A percentile compares a stretch with the other conserved stretches of the same genome.
These are phyloP conservation scores for Drosophila anceps DNA, from an alignment of 2,888 invertebrate genomes.

Conservation along the genomic window DNA sequence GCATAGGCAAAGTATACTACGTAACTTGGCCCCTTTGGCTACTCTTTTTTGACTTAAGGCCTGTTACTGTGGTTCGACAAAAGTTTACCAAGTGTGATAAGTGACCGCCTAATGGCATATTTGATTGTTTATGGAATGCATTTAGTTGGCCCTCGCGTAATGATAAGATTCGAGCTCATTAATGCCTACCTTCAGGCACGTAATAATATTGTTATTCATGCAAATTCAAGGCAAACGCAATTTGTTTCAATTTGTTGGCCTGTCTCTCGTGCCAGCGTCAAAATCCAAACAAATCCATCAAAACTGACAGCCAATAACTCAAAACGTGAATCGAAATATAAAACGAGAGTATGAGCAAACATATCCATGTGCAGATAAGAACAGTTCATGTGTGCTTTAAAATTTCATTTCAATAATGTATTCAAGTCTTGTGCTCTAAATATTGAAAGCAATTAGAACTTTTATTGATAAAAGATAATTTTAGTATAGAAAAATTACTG, in stretches of 20 bases:
- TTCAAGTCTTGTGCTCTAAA: too few species aligned
- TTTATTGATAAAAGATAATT: neutral
- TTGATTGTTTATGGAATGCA: slow-evolving; percentile 61
- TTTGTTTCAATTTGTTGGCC: slow-evolving; percentile 49
- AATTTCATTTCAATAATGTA: neutral
- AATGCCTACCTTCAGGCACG: slow-evolving; percentile 29
- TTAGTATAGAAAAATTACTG: neutral
- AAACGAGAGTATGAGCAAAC: neutral
- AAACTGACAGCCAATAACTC: slow-evolving; percentile 33
- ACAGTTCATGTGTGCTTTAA: neutral
- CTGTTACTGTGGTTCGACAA: slow-evolving; percentile 25
- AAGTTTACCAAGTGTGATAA: slow-evolving; percentile 71
- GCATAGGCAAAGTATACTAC: slow-evolving; percentile 50
- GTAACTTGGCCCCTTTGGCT: slow-evolving; percentile 18
- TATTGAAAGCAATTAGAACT: neutral
- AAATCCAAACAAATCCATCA: slow-evolving; percentile 41
- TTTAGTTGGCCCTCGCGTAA: slow-evolving; percentile 34
- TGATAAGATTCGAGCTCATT: slow-evolving; percentile 52
- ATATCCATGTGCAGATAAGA: neutral
- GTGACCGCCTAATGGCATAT: slow-evolving; percentile 65
- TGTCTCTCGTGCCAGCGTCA: slow-evolving; percentile 14
- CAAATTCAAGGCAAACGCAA: slow-evolving; percentile 36
- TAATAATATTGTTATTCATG: slow-evolving; percentile 29
- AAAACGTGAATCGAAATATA: neutral
- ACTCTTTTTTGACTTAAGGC: slow-evolving; percentile 25